Percentiles rank a stretch among this genome's conserved stretches.
Evolutionary conservation across 2,888 invertebrate species (phyloP).

Genomic region (Drosophila falleni): DNA sequence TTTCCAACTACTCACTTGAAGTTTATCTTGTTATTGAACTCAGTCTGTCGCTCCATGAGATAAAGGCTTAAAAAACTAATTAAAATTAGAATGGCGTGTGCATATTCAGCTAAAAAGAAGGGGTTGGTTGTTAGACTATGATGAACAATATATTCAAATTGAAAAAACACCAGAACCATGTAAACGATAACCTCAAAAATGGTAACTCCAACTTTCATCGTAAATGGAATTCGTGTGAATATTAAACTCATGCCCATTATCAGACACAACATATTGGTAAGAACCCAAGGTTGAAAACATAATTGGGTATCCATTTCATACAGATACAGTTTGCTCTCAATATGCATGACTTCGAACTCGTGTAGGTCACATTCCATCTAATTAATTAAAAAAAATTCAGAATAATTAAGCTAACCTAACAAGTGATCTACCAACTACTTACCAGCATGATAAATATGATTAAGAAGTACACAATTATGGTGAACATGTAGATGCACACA

Average conservation of each 20-base stretch:
- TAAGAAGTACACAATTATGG: constrained; percentile 88
- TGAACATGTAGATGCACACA: constrained; percentile 88
- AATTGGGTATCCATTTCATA: constrained; percentile 29
- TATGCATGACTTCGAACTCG: constrained; percentile 7
- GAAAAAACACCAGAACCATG: constrained; percentile 88
- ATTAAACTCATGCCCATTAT: constrained; percentile 90
- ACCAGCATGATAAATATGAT: constrained; percentile 73
- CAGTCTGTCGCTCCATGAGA: constrained; percentile 95
- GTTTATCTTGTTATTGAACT: constrained; percentile 94
- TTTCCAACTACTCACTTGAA: constrained; percentile 87
- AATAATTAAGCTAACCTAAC: background rate
- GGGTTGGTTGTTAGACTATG: constrained; percentile 90
- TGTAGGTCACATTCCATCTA: constrained; percentile 36
- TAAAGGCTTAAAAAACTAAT: constrained; percentile 91
- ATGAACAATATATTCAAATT: constrained; percentile 87
- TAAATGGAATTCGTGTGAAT: constrained; percentile 93
- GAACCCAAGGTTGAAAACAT: constrained; percentile 84
- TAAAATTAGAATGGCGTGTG: constrained; percentile 90
- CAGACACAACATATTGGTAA: constrained; percentile 86
- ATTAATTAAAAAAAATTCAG: background rate
- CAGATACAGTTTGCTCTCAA: constrained; percentile 56
- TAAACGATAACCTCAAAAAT: constrained; percentile 89
- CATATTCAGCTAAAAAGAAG: constrained; percentile 88
- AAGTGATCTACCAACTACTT: constrained; percentile 22
- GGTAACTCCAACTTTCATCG: constrained; percentile 89